Percentiles rank a stretch among this genome's conserved stretches.
These are phyloP conservation scores for Bambusicola thoracicus DNA, from an alignment of 2,113 vertebrate genomes.

Conservation along the genomic window DNA sequence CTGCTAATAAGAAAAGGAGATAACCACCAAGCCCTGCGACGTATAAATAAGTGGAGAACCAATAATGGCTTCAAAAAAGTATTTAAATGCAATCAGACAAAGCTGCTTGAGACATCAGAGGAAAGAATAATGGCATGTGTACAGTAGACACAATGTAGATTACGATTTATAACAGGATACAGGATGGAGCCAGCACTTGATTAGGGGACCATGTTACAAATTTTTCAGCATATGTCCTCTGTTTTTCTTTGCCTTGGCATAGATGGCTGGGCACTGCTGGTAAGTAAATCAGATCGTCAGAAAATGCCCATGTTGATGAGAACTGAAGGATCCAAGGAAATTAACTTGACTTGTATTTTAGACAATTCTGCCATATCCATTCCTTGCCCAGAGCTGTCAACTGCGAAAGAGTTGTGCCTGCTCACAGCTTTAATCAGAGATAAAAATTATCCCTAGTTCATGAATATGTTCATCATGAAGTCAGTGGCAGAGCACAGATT, in stretches of 20 bases:
- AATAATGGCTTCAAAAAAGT: constrained; percentile 55
- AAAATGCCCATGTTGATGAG: constrained; percentile 62
- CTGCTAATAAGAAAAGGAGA: constrained; percentile 35
- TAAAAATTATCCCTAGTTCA: constrained; percentile 58
- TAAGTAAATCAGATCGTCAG: constrained; percentile 56
- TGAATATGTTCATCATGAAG: constrained; percentile 43
- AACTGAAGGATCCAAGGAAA: constrained; percentile 39
- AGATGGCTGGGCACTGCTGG: constrained; percentile 57
- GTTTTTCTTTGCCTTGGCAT: constrained; percentile 78
- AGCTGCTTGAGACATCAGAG: constrained; percentile 44
- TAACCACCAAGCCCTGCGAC: constrained; percentile 30
- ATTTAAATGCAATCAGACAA: constrained; percentile 75
- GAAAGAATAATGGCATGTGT: constrained; percentile 76
- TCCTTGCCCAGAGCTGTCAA: constrained; percentile 28
- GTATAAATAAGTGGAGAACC: constrained; percentile 43
- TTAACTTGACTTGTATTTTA: constrained; percentile 60
- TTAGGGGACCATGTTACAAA: constrained; percentile 70
- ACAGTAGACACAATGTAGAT: constrained; percentile 74
- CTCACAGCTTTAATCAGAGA: constrained; percentile 45
- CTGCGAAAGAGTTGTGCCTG: constrained; percentile 4
- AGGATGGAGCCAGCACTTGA: constrained; percentile 80
- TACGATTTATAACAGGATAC: constrained; percentile 81
- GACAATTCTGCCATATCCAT: constrained; percentile 21
- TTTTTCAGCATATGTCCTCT: constrained; percentile 75
- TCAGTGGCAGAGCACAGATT: constrained; percentile 44